A percentile compares a stretch with the other conserved stretches of the same genome.
phyloP scores from a whole-genome alignment of 2,113 vertebrate species.

The Takifugu flavidus region DNA sequence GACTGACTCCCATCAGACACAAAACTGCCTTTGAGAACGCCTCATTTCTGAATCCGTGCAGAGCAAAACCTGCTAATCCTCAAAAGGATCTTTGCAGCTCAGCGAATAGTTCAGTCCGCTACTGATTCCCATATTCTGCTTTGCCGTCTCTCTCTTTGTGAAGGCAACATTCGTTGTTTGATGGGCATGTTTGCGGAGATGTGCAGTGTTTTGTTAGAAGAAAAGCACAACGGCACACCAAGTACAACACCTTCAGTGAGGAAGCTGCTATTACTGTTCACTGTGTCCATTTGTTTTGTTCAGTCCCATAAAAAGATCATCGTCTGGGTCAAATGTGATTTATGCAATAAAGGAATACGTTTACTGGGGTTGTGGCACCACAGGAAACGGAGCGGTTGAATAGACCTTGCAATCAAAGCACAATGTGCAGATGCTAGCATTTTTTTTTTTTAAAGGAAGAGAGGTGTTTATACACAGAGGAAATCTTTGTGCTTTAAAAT shows the following conservation, averaged over 20 bases:
- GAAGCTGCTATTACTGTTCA: conserved; percentile 80
- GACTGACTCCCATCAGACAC: background rate
- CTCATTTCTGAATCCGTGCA: conserved; percentile 24
- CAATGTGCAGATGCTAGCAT: conserved; percentile 92
- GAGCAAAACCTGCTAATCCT: no score
- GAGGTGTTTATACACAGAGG: conserved; percentile 86
- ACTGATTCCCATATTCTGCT: conserved; percentile 25
- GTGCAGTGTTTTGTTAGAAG: conserved; percentile 43
- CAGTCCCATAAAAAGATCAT: conserved; percentile 42
- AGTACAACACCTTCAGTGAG: conserved; percentile 60
- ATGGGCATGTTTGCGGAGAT: conserved; percentile 8
- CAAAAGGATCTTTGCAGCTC: conserved; percentile 66
- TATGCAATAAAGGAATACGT: conserved; percentile 96
- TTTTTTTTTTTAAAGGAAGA: conserved; percentile 82
- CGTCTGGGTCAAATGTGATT: conserved; percentile 81
- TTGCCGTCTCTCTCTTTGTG: conserved; percentile 3
- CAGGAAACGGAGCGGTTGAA: conserved; percentile 82
- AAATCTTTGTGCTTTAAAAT: conserved; percentile 88
- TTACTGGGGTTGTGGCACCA: conserved; percentile 81
- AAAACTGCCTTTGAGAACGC: conserved; percentile 57
- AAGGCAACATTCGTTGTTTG: background rate
- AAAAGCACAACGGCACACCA: conserved; percentile 73
- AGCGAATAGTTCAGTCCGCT: conserved; percentile 43
- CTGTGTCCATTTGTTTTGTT: conserved; percentile 38
- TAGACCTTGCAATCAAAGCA: conserved; percentile 91